phyloP scores from a whole-genome alignment of 2,113 vertebrate genomes.

The Xenopus borealis region DNA sequence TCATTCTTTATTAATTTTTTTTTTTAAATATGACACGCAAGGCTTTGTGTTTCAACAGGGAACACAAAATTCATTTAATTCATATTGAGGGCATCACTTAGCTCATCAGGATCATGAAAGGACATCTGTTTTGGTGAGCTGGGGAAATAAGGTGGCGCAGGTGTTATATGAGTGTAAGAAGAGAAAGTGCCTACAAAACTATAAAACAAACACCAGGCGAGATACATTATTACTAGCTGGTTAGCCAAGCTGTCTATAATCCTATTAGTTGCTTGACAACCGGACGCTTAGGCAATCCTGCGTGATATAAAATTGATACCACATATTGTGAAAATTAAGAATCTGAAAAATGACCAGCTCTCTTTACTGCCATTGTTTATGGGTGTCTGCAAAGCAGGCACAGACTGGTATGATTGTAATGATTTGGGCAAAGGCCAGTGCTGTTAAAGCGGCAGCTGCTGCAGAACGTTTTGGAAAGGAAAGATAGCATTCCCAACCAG shows the following conservation, averaged over 20 bases:
- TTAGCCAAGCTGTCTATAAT: background rate
- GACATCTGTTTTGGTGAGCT: constrained; percentile 26
- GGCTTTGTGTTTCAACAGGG: constrained; percentile 17
- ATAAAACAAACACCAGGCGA: background rate
- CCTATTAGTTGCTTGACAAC: background rate
- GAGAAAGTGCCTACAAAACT: constrained; percentile 1
- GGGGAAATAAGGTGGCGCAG: constrained; percentile 16
- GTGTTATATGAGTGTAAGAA: constrained; percentile 15
- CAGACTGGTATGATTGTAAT: background rate
- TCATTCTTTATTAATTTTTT: background rate
- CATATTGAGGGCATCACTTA: constrained; percentile 19
- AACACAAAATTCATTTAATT: constrained; percentile 22
- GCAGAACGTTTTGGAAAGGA: background rate
- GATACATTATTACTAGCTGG: background rate
- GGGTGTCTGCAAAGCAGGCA: background rate
- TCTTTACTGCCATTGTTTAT: background rate
- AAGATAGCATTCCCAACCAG: too few species aligned
- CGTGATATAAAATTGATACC: too few species aligned
- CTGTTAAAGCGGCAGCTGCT: background rate
- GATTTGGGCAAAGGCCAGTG: background rate
- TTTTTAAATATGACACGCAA: background rate
- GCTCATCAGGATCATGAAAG: constrained; percentile 14
- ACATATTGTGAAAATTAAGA: background rate
- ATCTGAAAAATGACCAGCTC: background rate
- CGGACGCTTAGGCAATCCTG: background rate